phyloP scores from a whole-genome alignment of 2,797 vertebrate genomes.

The Helicolenus hilgendorfi region DNA sequence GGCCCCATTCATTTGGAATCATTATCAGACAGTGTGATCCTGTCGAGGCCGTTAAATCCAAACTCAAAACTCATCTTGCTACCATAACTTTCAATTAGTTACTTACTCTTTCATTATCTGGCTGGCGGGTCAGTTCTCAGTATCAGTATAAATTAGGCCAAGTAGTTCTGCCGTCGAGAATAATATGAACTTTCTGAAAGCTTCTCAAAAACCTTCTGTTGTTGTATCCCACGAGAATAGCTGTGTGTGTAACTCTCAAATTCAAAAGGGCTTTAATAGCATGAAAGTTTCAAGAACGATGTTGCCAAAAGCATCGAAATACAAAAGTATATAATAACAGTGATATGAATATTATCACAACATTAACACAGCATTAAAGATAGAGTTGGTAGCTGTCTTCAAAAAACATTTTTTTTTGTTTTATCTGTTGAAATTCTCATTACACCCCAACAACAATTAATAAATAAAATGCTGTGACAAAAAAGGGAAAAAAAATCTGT shows the following conservation, averaged over 20 bases:
- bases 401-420: no score
- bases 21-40: neutral
- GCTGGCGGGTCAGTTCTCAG: neutral
- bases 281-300: no score
- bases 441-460: no score
- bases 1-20: neutral
- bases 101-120: neutral
- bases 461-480: no score
- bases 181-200: neutral
- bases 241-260: neutral
- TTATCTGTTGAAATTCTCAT: no score
- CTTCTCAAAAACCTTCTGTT: neutral
- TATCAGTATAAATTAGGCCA: neutral
- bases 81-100: neutral
- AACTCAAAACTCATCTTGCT: neutral
- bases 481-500: fast-evolving
- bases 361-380: no score
- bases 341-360: no score
- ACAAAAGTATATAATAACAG: no score
- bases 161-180: neutral
- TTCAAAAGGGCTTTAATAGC: neutral
- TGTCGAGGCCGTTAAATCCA: neutral
- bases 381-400: no score
- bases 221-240: neutral
- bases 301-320: no score